Evolutionary conservation across 2,888 invertebrate species (phyloP).

Genomic region (Rhodophaea formosa): DNA sequence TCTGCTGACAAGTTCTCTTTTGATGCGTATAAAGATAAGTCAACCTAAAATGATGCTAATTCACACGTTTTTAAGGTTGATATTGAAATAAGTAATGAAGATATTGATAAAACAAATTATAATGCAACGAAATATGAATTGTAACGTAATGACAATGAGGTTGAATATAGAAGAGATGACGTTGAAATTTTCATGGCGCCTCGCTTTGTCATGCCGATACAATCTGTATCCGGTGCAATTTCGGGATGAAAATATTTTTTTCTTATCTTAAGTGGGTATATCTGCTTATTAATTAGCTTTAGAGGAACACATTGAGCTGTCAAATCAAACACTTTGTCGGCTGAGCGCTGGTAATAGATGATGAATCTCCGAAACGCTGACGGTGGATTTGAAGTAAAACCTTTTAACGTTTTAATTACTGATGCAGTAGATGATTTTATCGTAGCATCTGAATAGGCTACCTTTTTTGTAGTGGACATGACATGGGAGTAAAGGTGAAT

Average conservation of each 20-base stretch:
- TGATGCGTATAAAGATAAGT: constrained; percentile 39
- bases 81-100: constrained; percentile 28
- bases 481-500: background rate
- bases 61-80: constrained; percentile 30
- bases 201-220: constrained; percentile 79
- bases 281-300: constrained; percentile 80
- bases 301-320: constrained; percentile 73
- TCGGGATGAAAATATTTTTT: constrained; percentile 79
- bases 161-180: constrained; percentile 27
- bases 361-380: constrained; percentile 66
- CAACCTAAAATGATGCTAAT: constrained; percentile 41
- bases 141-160: constrained; percentile 22
- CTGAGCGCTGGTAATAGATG: constrained; percentile 58
- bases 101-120: constrained; percentile 32
- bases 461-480: constrained; percentile 1
- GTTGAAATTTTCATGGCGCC: constrained; percentile 64
- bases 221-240: constrained; percentile 79
- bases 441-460: constrained; percentile 3
- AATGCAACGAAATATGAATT: constrained; percentile 30
- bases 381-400: constrained; percentile 17
- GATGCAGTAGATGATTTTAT: constrained; percentile 11
- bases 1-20: constrained; percentile 61
- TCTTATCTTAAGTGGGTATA: constrained; percentile 81
- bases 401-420: constrained; percentile 16
- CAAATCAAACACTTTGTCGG: constrained; percentile 77